Base-by-base conservation (phyloP, 2,888 invertebrate genomes). In the Rhaphigaster nebulosa region DNA sequence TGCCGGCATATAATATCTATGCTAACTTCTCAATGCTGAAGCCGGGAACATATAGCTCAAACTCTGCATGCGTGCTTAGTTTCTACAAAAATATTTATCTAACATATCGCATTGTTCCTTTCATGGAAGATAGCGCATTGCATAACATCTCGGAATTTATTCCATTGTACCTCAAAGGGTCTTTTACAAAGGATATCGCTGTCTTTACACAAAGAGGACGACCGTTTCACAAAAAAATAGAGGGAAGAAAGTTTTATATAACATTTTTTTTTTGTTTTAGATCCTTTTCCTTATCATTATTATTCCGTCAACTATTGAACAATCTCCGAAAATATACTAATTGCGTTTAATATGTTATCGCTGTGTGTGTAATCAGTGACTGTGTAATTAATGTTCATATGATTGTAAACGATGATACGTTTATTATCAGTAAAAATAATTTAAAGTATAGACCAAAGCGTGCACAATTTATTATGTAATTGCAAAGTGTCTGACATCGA, bases 81-180 rank as follows among this genome's bases (percentile, higher is more conserved):
- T 76, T 76, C 38, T 34, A 34, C 18, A n/a, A 60, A 29, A 4
- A 76, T 76, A 38, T 76, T 76, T 76, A 15, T 76, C 38, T 76
- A 23, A 76, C 70, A 38, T 76, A 38, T 34, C 70, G 5, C 20
- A 76, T 76, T 38, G 70, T 76, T 76, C 70, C 70, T 2, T 76
- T 38, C 70, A 76, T 76, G 70, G 70, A 76, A 76, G 70, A 76
- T 76, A 76, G 70, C 70, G 20, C 70, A 76, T 76, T 76, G 70
- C 70, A 38, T 34, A 76, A 76, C 38, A 34, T 38, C 34, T 76
- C 20, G 23, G 23, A 38, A 76, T 76, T 1, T 76, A 38, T 15
- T 76, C 70, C 70, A 76, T 76, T 76, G 70, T 76, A 76, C 20
- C 70, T 76, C 18, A 76, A 76, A 76, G 34, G 70, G 8, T 76